Evolutionary conservation across 2,888 invertebrate genomes (phyloP).

Genomic region (Torymus aiolomorphi): DNA sequence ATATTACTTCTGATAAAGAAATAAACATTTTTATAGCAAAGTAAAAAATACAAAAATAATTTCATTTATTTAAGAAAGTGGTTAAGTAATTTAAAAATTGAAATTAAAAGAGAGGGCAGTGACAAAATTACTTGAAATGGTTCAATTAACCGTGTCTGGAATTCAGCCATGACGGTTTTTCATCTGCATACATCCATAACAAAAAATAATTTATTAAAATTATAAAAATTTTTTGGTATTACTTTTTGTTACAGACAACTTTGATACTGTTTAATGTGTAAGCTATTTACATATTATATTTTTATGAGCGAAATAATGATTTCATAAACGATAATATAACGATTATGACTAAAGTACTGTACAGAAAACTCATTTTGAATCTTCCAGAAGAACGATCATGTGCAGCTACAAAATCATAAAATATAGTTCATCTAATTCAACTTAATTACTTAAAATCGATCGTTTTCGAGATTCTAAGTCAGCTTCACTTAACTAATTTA

Average conservation of each 20-base stretch:
- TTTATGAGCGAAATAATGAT: slow-evolving; percentile 23
- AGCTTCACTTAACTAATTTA: slow-evolving; percentile 15
- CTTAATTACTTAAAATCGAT: slow-evolving; percentile 4
- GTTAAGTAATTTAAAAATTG: slow-evolving; percentile 12
- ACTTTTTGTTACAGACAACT: slow-evolving; percentile 28
- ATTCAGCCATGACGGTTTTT: slow-evolving; percentile 18
- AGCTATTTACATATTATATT: slow-evolving; percentile 37
- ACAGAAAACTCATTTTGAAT: slow-evolving; percentile 33
- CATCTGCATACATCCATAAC: slow-evolving; percentile 9
- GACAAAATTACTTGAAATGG: slow-evolving; percentile 15
- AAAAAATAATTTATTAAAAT: slow-evolving; percentile 23
- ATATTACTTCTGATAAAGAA: too few species aligned
- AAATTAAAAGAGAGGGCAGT: background rate
- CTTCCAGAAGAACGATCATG: slow-evolving; percentile 2
- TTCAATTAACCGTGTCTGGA: background rate
- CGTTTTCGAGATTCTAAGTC: slow-evolving; percentile 37
- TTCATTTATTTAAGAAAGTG: background rate
- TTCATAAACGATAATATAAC: slow-evolving; percentile 35
- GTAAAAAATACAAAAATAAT: too few species aligned
- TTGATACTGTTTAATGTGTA: slow-evolving; percentile 24
- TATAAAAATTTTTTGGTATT: slow-evolving; percentile 3
- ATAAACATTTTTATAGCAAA: too few species aligned
- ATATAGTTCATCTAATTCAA: background rate
- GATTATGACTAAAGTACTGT: background rate
- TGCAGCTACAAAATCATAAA: slow-evolving; percentile 10